Evolutionary conservation across 2,113 vertebrate species (phyloP), one percentile per base, ranked within the genome.

Genomic region (Sisor rabdophorus): DNA sequence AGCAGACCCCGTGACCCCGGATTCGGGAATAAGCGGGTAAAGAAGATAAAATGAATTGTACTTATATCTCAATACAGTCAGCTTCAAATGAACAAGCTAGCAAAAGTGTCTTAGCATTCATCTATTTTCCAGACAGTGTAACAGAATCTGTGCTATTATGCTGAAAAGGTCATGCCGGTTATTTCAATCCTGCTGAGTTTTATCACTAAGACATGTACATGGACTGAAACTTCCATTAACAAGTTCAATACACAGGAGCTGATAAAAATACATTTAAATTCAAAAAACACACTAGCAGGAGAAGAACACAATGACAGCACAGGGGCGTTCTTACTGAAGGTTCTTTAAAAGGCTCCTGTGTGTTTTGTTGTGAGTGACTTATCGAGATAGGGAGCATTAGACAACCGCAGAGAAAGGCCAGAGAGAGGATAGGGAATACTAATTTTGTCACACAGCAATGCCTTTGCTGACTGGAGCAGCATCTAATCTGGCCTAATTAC

Each of bases 401-500:
- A 52, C 65, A 52, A 30, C 47, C 20, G 65, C 65, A 48, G 22
- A 73, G 52, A 60, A 65, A 55, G 73, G 52, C 30, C 68, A 78
- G 48, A 40, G 50, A 13, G 58, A 64, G 63, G 30, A 63, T 22
- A 15, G 48, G 76, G 76, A 78, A 78, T 71, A 72, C 76, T 78
- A 71, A 71, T 71, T 61, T 48, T 28, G 54, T 63, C 47, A 61
- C 67, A 63, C 48, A 30, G 7, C 13, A 22, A 71, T 47, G 22
- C 47, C 44, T 28, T 36, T n/a, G n/a, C 68, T 9, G 32, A 44
- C 56, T 58, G 68, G 22, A 36, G 26, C 36, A 54, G 58, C 76
- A 71, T 64, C 47, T 44, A 59, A 40, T 58, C 76, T 53, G 48
- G 28, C 64, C 71, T 71, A 78, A 78, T 78, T 78, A 72, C 69